These are phyloP conservation scores for Neelides sp. DNA, from an alignment of 1,140 invertebrate species.

Conservation along the genomic window DNA sequence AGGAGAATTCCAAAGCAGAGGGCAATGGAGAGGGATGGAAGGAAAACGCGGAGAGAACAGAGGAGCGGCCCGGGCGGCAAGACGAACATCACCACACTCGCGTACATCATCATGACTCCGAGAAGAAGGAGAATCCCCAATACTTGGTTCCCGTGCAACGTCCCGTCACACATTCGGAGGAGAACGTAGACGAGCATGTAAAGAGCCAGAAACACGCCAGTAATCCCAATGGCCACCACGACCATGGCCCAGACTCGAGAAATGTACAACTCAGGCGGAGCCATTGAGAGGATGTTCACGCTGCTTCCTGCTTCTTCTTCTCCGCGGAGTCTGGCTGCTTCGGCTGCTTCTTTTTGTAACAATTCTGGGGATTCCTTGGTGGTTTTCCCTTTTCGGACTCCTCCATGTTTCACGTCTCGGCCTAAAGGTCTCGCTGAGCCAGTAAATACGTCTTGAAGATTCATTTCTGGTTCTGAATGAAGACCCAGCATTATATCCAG, in stretches of 20 bases:
- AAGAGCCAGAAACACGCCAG: conserved; percentile 35
- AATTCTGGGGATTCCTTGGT: conserved; percentile 17
- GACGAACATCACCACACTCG: conserved; percentile 38
- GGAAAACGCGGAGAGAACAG: conserved; percentile 33
- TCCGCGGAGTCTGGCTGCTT: conserved; percentile 11
- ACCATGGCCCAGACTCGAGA: conserved; percentile 35
- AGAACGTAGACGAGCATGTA: conserved; percentile 39
- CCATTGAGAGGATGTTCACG: conserved; percentile 21
- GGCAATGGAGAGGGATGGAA: conserved; percentile 32
- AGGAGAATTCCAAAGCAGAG: conserved; percentile 36
- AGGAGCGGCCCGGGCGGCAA: conserved; percentile 35
- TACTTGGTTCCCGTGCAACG: conserved; percentile 39
- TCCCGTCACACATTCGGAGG: conserved; percentile 39
- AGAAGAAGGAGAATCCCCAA: conserved; percentile 39
- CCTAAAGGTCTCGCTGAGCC: neutral
- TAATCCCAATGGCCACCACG: conserved; percentile 32
- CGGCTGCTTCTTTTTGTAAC: conserved; percentile 1
- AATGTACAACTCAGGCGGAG: conserved; percentile 33
- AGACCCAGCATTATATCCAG: conserved; percentile 27
- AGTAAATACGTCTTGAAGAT: conserved; percentile 1
- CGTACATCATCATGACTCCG: conserved; percentile 38
- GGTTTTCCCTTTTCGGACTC: neutral
- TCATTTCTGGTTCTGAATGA: neutral
- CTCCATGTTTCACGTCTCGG: neutral
- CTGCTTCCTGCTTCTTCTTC: conserved; percentile 1